Evolutionary conservation across 1,140 invertebrate species (phyloP), one percentile per base, ranked within the genome.

Genomic region (Neotoxoptera formosana): DNA sequence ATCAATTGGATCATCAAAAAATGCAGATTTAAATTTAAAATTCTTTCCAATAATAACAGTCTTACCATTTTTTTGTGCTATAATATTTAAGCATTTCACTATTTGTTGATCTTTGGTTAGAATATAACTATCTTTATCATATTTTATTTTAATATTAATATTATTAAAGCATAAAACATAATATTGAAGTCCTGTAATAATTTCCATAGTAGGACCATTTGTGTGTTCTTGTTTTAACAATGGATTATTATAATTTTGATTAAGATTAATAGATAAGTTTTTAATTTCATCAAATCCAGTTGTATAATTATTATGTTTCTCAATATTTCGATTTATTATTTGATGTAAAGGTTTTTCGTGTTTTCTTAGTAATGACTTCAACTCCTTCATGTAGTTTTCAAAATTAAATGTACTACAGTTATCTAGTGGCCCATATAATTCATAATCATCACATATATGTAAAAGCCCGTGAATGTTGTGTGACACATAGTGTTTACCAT

Each of bases 101-200:
- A 88, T 88, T 47, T 48, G 23, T 88, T 34, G 9, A n/a, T 88
- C 30, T 51, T 88, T 88, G 1, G 87, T 88, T 88, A 88, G n/a
- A 88, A 88, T 53, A 88, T 48, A 88, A 88, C 87, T 88, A 51
- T 88, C 45, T 51, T 47, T 53, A 34, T 51, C 87, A n/a, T n/a
- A n/a, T 47, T 88, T 47, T 34, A 48, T 88, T 88, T 53, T 88
- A 51, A 88, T 88, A 3, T 48, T 36, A 88, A 51, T 51, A n/a
- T 88, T 88, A n/a, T 88, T n/a, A 53, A 88, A 88, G 30, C 11
- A n/a, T 34, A 88, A 3, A 51, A 17, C n/a, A 88, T 88, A 51
- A 88, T 88, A 88, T 88, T 88, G 87, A 88, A 51, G 30, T 48
- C 47, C 47, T n/a, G n/a, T 36, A 88, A 88, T 48, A 6, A 48